Conservation (phyloP, 2,797 vertebrate genomes). For the Apogon talboti region DNA sequence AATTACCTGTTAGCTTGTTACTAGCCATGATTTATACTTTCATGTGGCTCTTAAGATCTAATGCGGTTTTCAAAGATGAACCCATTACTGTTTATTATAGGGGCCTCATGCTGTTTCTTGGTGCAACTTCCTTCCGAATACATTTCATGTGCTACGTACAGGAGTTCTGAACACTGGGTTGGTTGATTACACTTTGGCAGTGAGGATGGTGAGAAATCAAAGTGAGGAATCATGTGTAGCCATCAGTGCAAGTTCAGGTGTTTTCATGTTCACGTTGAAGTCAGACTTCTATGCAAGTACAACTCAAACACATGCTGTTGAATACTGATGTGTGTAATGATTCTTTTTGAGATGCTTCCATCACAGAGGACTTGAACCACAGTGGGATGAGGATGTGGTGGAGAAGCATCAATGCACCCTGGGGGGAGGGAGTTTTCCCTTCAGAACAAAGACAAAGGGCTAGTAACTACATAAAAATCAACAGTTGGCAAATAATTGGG, state of each 20-base stretch:
- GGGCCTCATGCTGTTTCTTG: slow-evolving; percentile 38
- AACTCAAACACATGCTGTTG: background rate
- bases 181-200: slow-evolving; percentile 20
- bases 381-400: slow-evolving; percentile 36
- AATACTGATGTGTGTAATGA: slow-evolving; percentile 37
- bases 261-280: slow-evolving; percentile 14
- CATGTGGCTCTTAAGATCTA: slow-evolving; percentile 74
- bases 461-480: slow-evolving; percentile 2
- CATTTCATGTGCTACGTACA: slow-evolving; percentile 38
- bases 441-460: slow-evolving; percentile 3
- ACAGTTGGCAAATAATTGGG: slow-evolving; percentile 1
- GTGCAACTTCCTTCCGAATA: slow-evolving; percentile 59
- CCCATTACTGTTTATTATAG: slow-evolving; percentile 64
- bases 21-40: slow-evolving; percentile 51
- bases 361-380: slow-evolving; percentile 25
- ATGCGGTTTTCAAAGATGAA: slow-evolving; percentile 69
- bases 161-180: slow-evolving; percentile 8
- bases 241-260: background rate
- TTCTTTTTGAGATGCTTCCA: slow-evolving; percentile 17
- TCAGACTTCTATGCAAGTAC: too few species aligned
- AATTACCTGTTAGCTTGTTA: slow-evolving; percentile 67
- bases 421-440: slow-evolving; percentile 25
- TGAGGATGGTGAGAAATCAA: too few species aligned
- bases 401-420: slow-evolving; percentile 29
- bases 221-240: slow-evolving; percentile 1